phyloP scores from a whole-genome alignment of 1,140 invertebrate species.

The Elysia chlorotica region DNA sequence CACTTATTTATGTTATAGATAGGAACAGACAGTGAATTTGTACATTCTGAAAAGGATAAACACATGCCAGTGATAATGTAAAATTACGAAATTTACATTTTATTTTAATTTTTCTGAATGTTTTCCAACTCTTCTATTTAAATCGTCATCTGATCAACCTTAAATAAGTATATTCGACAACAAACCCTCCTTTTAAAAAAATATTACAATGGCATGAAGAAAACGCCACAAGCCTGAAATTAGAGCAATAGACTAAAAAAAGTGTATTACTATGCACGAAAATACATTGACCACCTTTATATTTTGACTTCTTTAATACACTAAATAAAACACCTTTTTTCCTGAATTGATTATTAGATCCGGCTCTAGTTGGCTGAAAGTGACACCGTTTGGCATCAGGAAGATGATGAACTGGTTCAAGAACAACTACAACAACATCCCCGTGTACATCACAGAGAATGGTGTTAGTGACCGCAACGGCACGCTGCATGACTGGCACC shows the following conservation, averaged over 20 bases:
- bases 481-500: constrained; percentile 65
- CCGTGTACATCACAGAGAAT: constrained; percentile 74
- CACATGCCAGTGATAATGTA: too few species aligned
- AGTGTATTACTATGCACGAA: not conserved
- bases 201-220: too few species aligned
- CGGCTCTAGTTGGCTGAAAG: constrained; percentile 50
- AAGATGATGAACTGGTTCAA: constrained; percentile 71
- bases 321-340: not conserved
- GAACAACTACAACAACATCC: constrained; percentile 68
- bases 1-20: too few species aligned
- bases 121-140: too few species aligned
- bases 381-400: constrained; percentile 72
- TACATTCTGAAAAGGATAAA: too few species aligned
- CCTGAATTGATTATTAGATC: constrained; percentile 27
- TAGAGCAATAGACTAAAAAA: not conserved
- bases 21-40: too few species aligned
- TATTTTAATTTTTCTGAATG: too few species aligned
- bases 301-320: not conserved
- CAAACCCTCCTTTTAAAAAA: too few species aligned
- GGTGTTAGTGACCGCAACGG: constrained; percentile 66
- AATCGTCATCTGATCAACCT: too few species aligned
- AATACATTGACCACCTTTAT: not conserved
- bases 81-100: too few species aligned
- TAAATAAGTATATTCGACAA: too few species aligned
- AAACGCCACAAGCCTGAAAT: too few species aligned